Evolutionary conservation across 1,140 invertebrate species (phyloP).

Genomic region (Oncopodura yosiiana): DNA sequence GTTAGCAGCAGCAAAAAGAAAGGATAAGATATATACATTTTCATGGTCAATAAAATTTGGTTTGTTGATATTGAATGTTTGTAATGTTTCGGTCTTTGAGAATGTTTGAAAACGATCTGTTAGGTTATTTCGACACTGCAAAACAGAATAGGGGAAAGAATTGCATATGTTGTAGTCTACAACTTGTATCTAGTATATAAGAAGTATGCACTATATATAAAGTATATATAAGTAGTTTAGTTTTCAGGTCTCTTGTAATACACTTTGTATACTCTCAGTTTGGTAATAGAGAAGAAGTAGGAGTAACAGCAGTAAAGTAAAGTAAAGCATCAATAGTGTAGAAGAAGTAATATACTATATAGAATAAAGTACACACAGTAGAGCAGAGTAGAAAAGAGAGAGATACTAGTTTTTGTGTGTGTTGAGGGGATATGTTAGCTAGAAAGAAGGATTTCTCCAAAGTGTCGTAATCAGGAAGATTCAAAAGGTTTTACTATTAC

Average conservation of each 20-base stretch:
- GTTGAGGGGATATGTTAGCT: neutral
- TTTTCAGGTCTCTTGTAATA: too few relatives aligned
- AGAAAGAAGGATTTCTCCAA: slow-evolving; percentile 29
- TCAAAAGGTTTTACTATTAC: too few relatives aligned
- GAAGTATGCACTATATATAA: too few relatives aligned
- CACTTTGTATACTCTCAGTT: too few relatives aligned
- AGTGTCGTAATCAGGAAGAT: slow-evolving; percentile 36
- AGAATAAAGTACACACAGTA: too few relatives aligned
- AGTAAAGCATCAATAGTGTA: too few relatives aligned
- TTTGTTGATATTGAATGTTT: slow-evolving; percentile 36
- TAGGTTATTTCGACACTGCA: slow-evolving; percentile 35
- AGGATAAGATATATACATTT: slow-evolving; percentile 27
- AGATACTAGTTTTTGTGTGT: neutral
- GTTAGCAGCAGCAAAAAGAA: slow-evolving; percentile 7
- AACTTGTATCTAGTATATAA: neutral
- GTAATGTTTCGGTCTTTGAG: too few relatives aligned
- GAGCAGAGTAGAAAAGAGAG: neutral
- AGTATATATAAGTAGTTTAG: too few relatives aligned
- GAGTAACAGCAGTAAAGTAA: too few relatives aligned
- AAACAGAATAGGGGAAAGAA: too few relatives aligned
- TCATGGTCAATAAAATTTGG: slow-evolving; percentile 35
- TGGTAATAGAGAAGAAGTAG: too few relatives aligned
- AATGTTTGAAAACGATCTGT: slow-evolving; percentile 33
- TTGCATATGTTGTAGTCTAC: slow-evolving; percentile 1
- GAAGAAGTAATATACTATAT: too few relatives aligned